These are phyloP conservation scores for Gymnoscopelus microlampas DNA, from an alignment of 2,797 vertebrate species.

Conservation along the genomic window DNA sequence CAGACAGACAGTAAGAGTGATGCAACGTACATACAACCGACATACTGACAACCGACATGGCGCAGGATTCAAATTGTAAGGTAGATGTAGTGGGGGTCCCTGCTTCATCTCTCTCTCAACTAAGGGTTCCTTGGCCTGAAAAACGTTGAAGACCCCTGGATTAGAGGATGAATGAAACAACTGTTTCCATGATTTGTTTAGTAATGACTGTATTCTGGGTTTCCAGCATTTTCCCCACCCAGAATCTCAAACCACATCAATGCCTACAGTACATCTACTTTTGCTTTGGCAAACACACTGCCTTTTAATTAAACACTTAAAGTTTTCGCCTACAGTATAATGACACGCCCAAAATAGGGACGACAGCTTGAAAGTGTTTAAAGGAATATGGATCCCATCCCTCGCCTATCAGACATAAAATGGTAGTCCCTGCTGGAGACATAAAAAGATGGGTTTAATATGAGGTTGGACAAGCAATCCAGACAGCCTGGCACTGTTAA, in stretches of 20 bases:
- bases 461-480: background rate
- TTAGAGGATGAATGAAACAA: background rate
- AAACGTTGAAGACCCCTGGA: too few species aligned
- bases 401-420: slow-evolving; percentile 7
- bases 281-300: slow-evolving; percentile 25
- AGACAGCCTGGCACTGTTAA: background rate
- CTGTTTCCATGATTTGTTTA: slow-evolving; percentile 18
- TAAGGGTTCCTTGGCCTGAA: too few species aligned
- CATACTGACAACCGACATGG: too few species aligned
- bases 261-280: background rate
- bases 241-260: slow-evolving; percentile 34
- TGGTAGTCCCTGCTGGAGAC: slow-evolving; percentile 16
- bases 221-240: slow-evolving; percentile 10
- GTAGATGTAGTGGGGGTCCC: too few species aligned
- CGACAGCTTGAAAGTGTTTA: too few species aligned
- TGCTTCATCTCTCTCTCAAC: too few species aligned
- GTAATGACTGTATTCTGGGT: slow-evolving; percentile 19
- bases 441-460: slow-evolving; percentile 8
- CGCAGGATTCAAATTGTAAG: too few species aligned
- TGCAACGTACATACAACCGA: too few species aligned
- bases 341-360: too few species aligned
- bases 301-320: slow-evolving; percentile 17
- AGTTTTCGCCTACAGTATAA: too few species aligned
- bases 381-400: slow-evolving; percentile 2
- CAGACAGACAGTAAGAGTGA: too few species aligned